Percentiles rank a stretch among this genome's conserved stretches.
Conservation (phyloP, 2,888 invertebrate genomes). For the Euplexia lucipara region DNA sequence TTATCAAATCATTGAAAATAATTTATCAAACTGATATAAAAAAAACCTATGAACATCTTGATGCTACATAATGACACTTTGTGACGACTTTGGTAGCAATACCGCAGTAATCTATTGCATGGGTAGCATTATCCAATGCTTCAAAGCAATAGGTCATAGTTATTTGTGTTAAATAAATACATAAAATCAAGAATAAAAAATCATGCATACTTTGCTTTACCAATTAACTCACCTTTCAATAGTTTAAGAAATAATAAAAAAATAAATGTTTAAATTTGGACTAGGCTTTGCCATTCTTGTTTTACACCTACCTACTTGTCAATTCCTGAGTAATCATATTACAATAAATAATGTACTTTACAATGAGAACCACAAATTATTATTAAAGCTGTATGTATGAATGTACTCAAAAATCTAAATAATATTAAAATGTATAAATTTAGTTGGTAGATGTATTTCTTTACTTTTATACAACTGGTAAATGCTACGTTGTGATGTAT, state of each 20-base stretch:
- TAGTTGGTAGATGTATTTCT: conserved; percentile 40
- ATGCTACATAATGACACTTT: background rate
- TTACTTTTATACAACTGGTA: conserved; percentile 58
- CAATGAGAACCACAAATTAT: conserved; percentile 14
- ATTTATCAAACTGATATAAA: conserved; percentile 13
- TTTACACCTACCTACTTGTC: conserved; percentile 31
- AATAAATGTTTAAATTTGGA: background rate
- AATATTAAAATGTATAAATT: conserved; percentile 25
- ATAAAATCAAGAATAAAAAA: conserved; percentile 15
- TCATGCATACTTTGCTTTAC: conserved; percentile 41
- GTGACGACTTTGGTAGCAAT: background rate
- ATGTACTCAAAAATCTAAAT: conserved; percentile 20
- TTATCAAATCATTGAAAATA: conserved; percentile 19
- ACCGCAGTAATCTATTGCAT: background rate
- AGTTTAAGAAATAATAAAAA: background rate
- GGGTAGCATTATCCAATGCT: background rate
- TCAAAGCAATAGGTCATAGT: conserved; percentile 14
- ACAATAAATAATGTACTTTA: conserved; percentile 23
- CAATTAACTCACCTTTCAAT: conserved; percentile 47
- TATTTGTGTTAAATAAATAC: conserved; percentile 22
- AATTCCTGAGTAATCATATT: conserved; percentile 12
- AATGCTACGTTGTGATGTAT: conserved; percentile 88
- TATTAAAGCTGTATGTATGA: conserved; percentile 9
- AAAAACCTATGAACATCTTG: conserved; percentile 7
- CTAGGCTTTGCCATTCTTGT: conserved; percentile 16